These are phyloP conservation scores for Tolmerus cingulatus DNA, from an alignment of 2,888 invertebrate genomes.

Conservation along the genomic window DNA sequence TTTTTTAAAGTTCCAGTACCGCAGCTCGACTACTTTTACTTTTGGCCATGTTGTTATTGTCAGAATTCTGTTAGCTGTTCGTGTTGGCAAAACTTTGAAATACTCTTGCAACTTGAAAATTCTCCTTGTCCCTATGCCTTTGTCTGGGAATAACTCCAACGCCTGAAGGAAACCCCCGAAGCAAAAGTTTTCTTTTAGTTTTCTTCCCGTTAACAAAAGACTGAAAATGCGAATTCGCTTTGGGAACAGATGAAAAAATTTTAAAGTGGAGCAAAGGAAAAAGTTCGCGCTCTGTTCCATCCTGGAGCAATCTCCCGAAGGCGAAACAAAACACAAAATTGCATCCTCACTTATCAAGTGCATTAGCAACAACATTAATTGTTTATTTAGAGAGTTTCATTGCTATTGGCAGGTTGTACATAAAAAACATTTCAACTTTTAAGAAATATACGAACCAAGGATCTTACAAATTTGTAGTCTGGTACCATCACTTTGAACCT, in stretches of 20 bases:
- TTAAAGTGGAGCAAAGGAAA: neutral
- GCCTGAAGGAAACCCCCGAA: conserved; percentile 9
- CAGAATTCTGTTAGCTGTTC: conserved; percentile 39
- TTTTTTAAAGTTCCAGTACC: conserved; percentile 39
- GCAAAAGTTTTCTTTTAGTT: conserved; percentile 38
- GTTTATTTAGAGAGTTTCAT: neutral
- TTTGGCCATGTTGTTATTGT: conserved; percentile 40
- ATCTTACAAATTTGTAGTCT: neutral
- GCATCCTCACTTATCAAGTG: neutral
- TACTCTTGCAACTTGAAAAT: conserved; percentile 31
- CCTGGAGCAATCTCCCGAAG: neutral
- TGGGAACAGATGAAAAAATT: conserved; percentile 1
- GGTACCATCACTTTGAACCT: no score
- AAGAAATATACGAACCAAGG: neutral
- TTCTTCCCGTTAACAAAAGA: conserved; percentile 22
- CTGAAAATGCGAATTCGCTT: conserved; percentile 21
- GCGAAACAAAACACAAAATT: neutral
- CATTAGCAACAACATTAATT: neutral
- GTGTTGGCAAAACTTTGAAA: conserved; percentile 39
- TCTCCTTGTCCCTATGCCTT: conserved; percentile 30
- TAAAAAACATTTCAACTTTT: neutral
- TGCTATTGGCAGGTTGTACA: neutral
- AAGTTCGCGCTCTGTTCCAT: neutral
- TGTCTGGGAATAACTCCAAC: conserved; percentile 22
- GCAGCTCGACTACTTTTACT: conserved; percentile 25